These are phyloP conservation scores for Antedon mediterranea DNA, from an alignment of 53 echinoderm and acorn worm species.

Conservation along the genomic window DNA sequence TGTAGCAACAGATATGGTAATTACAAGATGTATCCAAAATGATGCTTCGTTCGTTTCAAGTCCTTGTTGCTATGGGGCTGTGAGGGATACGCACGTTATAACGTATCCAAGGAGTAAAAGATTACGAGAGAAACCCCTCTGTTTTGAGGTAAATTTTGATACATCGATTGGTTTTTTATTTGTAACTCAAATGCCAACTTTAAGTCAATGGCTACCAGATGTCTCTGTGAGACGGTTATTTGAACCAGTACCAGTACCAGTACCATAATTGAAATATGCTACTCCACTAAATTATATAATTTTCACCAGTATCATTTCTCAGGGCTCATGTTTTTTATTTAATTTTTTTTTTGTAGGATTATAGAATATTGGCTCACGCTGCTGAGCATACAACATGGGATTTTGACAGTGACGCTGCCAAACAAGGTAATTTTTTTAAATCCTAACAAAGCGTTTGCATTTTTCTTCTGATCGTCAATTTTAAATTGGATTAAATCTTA, in stretches of 20 bases:
- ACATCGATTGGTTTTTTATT: too few relatives aligned
- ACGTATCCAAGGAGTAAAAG: conserved; percentile 63
- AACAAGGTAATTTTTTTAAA: conserved; percentile 50
- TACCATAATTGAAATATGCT: too few relatives aligned
- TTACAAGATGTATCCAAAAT: conserved; percentile 45
- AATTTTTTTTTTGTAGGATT: conserved; percentile 31
- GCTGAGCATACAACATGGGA: conserved; percentile 81
- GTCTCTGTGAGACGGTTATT: too few relatives aligned
- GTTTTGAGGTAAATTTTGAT: conserved; percentile 40
- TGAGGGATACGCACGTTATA: conserved; percentile 47
- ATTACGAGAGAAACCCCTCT: conserved; percentile 21
- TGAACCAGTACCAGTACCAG: too few relatives aligned
- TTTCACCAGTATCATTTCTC: too few relatives aligned
- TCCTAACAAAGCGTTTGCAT: too few relatives aligned
- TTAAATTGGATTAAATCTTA: too few relatives aligned
- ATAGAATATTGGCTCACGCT: conserved; percentile 49
- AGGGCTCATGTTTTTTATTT: background rate
- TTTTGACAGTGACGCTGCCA: conserved; percentile 59
- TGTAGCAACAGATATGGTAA: conserved; percentile 79
- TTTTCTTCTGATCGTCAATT: too few relatives aligned
- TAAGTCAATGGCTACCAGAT: too few relatives aligned
- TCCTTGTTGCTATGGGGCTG: conserved; percentile 89
- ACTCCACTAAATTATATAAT: too few relatives aligned
- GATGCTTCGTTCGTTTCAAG: conserved; percentile 57
- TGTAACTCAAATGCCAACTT: too few relatives aligned